phyloP scores from a whole-genome alignment of 64 coral and sea anemone species.

The Montipora efflorescens region DNA sequence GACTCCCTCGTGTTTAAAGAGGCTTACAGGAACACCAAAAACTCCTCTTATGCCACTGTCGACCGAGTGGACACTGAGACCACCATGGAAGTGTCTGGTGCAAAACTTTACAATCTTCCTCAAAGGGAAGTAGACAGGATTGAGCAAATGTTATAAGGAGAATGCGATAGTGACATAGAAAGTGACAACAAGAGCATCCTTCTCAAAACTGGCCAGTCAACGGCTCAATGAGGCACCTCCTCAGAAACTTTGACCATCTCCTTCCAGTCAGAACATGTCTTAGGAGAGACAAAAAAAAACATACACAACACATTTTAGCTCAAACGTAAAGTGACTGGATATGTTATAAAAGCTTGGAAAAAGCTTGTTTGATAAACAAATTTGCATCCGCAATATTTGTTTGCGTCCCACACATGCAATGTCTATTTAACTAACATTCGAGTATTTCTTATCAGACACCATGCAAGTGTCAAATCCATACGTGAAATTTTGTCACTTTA shows the following conservation, averaged over 20 bases:
- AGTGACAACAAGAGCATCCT: neutral
- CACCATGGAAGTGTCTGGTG: constrained; percentile 57
- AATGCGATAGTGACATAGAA: constrained; percentile 9
- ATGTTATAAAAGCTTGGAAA: too few relatives aligned
- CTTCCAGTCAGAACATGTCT: neutral
- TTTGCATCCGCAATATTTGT: too few relatives aligned
- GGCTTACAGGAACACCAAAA: constrained; percentile 74
- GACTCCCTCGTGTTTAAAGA: constrained; percentile 54
- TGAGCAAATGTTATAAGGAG: constrained; percentile 51
- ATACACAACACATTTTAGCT: too few relatives aligned
- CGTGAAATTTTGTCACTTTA: too few relatives aligned
- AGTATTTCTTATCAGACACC: too few relatives aligned
- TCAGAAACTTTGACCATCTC: neutral
- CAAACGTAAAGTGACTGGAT: too few relatives aligned
- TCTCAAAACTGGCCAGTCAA: neutral
- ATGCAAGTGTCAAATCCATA: too few relatives aligned
- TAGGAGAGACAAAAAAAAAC: neutral
- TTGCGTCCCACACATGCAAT: too few relatives aligned
- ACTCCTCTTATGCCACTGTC: constrained; percentile 47
- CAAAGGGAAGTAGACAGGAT: constrained; percentile 73
- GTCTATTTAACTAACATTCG: too few relatives aligned
- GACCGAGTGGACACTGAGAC: neutral
- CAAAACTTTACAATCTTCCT: constrained; percentile 63
- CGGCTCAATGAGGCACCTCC: neutral
- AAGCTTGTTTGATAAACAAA: too few relatives aligned